A percentile compares a stretch with the other conserved stretches of the same genome.
Evolutionary conservation across 1,140 invertebrate species (phyloP).

Genomic region (Wiebesia pumilae): DNA sequence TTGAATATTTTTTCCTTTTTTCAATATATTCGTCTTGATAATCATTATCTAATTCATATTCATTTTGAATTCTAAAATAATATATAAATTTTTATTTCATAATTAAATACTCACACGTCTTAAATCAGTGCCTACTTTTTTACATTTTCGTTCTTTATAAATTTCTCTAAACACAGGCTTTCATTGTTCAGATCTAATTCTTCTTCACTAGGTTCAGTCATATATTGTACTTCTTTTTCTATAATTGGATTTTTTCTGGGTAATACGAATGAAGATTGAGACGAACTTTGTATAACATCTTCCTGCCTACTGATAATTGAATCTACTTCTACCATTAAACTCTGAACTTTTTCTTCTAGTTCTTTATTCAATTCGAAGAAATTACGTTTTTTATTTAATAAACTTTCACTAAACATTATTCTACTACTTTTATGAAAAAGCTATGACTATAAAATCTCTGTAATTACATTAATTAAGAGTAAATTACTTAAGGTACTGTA

Average conservation of each 20-base stretch:
- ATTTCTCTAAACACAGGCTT: neutral
- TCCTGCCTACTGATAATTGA: slow-evolving; percentile 65
- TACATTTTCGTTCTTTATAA: neutral
- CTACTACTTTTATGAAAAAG: neutral
- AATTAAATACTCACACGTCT: neutral
- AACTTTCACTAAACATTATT: slow-evolving; percentile 21
- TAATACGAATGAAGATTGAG: neutral
- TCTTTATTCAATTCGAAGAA: slow-evolving; percentile 74
- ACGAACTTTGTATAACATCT: slow-evolving; percentile 14
- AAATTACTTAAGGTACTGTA: neutral
- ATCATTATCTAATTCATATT: neutral
- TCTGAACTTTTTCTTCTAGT: slow-evolving; percentile 71
- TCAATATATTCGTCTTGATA: neutral
- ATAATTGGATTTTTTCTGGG: neutral
- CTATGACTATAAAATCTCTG: neutral
- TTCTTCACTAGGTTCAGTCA: slow-evolving; percentile 11
- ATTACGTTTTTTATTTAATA: slow-evolving; percentile 71
- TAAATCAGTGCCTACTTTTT: neutral
- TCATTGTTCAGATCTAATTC: neutral
- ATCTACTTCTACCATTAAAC: slow-evolving; percentile 73
- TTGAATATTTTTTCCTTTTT: slow-evolving; percentile 30
- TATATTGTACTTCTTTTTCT: slow-evolving; percentile 15
- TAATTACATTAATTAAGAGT: neutral
- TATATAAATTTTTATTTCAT: neutral
- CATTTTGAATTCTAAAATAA: slow-evolving; percentile 2